Evolutionary conservation across 37 sponge, comb jelly and placozoan genomes (phyloP), one percentile per base, ranked within the genome.

Genomic region (Diacarnus erythraeanus): DNA sequence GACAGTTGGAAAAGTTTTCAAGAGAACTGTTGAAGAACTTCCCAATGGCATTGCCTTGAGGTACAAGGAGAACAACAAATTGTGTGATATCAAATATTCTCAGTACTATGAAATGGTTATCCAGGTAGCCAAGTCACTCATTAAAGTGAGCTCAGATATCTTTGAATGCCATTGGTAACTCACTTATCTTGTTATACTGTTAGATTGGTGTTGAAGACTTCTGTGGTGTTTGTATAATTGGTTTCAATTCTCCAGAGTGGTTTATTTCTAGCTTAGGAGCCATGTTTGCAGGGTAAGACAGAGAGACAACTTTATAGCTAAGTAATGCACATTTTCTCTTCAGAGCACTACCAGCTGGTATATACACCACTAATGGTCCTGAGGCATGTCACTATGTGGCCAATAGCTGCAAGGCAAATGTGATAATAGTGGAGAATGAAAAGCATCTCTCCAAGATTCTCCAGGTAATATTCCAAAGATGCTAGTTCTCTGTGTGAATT

Each of bases 161-260:
- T 5, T 60, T 60, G 22, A 26, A 60, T 17, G 22, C 9, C 4
- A 20, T 25, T n/a, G 6, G 23, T 17, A n/a, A 25, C 27, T 47
- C 51, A 47, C 51, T 12, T 12, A 47, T 12, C 51, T 33, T 68
- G 38, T 43, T 29, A 56, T 2, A 29, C 27, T 74, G 29, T 25
- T 27, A 96, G 94, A 74, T 92, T 44, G 97, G 91, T 1, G 70
- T 96, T 18, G 77, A 93, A 69, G 85, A 68, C 4, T 87, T 70
- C 59, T 76, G 72, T 66, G 64, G 77, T 29, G 95, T 97, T 15
- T 56, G 74, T 64, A 91, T 97, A 61, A 2, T 97, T 29, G 97
- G 97, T 2, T 90, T 94, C 77, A 97, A 88, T 68, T 90, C 94
- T 2, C 73, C 86, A 0, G 88, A 97, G 67, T 97, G 94, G 94